phyloP scores from a whole-genome alignment of 2,888 invertebrate species.

The Ectobius pallidus region DNA sequence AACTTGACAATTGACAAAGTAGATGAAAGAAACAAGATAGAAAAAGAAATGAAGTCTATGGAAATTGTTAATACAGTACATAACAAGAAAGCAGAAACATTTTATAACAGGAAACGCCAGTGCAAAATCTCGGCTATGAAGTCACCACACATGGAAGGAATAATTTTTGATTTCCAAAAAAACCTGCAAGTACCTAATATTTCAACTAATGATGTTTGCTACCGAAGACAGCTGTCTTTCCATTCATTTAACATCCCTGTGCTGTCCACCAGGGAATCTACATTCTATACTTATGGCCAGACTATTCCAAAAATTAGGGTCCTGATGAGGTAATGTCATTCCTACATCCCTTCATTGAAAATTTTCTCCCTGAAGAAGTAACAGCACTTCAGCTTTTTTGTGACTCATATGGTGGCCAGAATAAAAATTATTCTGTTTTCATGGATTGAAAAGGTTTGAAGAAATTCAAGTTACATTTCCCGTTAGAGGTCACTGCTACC shows the following conservation, averaged over 20 bases:
- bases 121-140: not conserved
- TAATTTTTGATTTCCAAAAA: not conserved
- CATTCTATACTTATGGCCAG: no score
- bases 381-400: no score
- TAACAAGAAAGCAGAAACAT: not conserved
- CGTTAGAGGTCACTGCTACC: no score
- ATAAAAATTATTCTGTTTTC: not conserved
- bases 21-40: not conserved
- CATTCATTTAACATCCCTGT: not conserved
- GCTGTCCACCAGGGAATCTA: no score
- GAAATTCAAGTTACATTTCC: no score
- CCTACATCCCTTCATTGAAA: not conserved
- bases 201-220: no score
- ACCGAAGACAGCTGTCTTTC: not conserved
- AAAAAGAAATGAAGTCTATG: not conserved
- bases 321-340: not conserved
- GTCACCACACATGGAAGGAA: not conserved
- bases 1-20: not conserved
- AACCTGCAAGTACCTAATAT: no score
- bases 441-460: not conserved
- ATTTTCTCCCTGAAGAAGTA: no score
- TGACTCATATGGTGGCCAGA: no score
- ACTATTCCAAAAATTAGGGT: not conserved
- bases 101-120: slow-evolving; percentile 1
- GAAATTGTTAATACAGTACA: not conserved